Evolutionary conservation across 2,113 vertebrate genomes (phyloP), one percentile per base, ranked within the genome.

Genomic region (Propithecus coquereli): DNA sequence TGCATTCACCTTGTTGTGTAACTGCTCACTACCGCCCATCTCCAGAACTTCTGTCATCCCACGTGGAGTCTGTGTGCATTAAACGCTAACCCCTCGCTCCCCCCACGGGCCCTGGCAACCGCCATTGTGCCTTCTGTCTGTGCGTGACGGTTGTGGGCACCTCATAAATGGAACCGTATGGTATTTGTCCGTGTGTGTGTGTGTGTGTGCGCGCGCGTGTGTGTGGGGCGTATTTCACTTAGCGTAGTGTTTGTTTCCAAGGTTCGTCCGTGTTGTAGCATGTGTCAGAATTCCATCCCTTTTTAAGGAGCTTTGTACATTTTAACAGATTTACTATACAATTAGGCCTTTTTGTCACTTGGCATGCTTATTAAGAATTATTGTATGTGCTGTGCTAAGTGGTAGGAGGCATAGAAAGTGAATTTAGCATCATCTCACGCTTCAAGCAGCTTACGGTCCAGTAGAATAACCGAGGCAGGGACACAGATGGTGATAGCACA

Each of bases 21-120:
- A 32, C 17, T 20, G 47, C 17, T 61, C 10, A 50, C n/a, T 32
- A 7, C 45, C 5, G 0, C 12, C 85, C 34, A 11, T 50, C 47
- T 94, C 79, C n/a, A 74, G 80, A 40, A 5, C 27, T 45, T n/a
- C 4, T 23, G 14, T 45, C 23, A 18, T 27, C 76, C 22, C 27
- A 22, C 8, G 16, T 2, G 11, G 7, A 52, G 52, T n/a, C 82
- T 8, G 59, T 6, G 27, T 40, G 40, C 4, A 6, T 52, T 90
- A 66, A 54, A 57, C 63, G 65, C 0, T 65, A 70, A 32, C 23
- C 45, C 16, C 8, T 59, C 2, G 3, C 37, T 22, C 20, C 2
- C 6, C 0, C 6, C 0, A 12, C 20, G 8, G 3, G 2, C 22
- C 43, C 68, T 10, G 10, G 45, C 40, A 52, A 12, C 13, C 23